These are phyloP conservation scores for Drosophila differens DNA, from an alignment of 2,888 invertebrate species.

Conservation along the genomic window DNA sequence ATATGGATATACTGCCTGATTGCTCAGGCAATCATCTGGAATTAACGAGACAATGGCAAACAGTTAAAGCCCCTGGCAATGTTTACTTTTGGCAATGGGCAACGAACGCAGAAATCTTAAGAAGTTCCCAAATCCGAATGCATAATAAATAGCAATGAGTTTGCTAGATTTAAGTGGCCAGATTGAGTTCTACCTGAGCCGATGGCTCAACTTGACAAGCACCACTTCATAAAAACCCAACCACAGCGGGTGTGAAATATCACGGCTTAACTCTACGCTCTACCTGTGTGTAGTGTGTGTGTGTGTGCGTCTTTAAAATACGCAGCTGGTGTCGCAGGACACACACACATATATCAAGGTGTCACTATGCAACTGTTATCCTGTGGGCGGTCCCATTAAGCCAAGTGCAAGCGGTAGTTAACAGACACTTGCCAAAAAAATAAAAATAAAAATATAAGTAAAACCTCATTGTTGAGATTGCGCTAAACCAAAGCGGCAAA, in stretches of 20 bases:
- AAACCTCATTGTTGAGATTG: background rate
- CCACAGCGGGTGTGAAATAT: conserved; percentile 77
- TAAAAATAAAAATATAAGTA: conserved; percentile 28
- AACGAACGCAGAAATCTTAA: background rate
- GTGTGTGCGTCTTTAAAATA: background rate
- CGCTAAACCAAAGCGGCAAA: conserved; percentile 1
- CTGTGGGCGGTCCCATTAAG: conserved; percentile 43
- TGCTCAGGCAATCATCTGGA: conserved; percentile 1
- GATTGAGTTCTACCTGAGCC: conserved; percentile 35
- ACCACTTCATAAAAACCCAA: conserved; percentile 54
- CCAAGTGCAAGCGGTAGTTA: conserved; percentile 24
- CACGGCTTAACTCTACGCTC: conserved; percentile 56
- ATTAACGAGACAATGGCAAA: conserved; percentile 27
- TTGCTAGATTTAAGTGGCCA: conserved; percentile 36
- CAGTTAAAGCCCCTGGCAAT: conserved; percentile 33
- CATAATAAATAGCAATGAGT: conserved; percentile 39
- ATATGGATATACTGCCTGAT: conserved; percentile 2
- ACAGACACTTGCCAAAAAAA: conserved; percentile 57
- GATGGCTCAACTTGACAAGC: conserved; percentile 39
- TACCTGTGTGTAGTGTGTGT: conserved; percentile 38
- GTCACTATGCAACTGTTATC: conserved; percentile 9
- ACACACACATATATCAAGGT: conserved; percentile 17
- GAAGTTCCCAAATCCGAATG: conserved; percentile 12
- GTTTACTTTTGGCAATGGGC: conserved; percentile 19
- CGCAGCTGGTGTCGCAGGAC: conserved; percentile 30